Base-by-base conservation (phyloP, 2,113 vertebrate species). In the Hymenochirus boettgeri region DNA sequence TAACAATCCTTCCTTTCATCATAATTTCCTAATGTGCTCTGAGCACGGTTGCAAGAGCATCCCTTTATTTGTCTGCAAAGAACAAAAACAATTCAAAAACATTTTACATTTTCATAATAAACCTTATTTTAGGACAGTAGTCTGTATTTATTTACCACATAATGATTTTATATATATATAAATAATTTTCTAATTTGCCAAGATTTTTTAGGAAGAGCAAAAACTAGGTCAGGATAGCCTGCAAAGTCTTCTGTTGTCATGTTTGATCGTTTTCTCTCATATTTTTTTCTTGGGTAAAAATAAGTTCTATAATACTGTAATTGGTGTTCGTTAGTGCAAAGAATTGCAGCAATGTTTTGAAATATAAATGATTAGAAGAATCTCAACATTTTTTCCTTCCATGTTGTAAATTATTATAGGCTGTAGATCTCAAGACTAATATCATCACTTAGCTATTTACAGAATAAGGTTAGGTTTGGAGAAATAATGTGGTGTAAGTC, bases 1-100 rank as follows among this genome's bases (percentile, higher is more conserved):
- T 79, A 96, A 74, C 60, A 96, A 83, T 96, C 93, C 75, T 96
- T 97, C 93, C 96, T 95, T 79, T 97, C 93, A 73, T 97, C 94
- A 9, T 95, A 97, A 77, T 92, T 95, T 74, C 94, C 93, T 82
- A 97, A 65, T 0, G 93, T 97, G 78, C 91, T 95, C 87, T 97
- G 93, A 74, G 96, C 92, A 48, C 92, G 91, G 77, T 84, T 75
- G 94, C 92, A 82, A 96, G 84, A n/a, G 92, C 93, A 46, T 96
- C 93, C 1, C 93, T 88, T 94, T 96, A 85, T 89, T 95, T 73
- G 93, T 97, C 94, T 96, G 75, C 26, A 71, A 21, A 42, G 31
- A 25, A 27, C 15, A 39, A 35, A 42, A 59, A 50, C 3, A 79
- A 80, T n/a, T n/a, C n/a, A 78, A 58, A 1, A 47, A 63, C 79